Evolutionary conservation across 53 echinoderm and acorn worm species (phyloP).

Genomic region (Henricia sp.): DNA sequence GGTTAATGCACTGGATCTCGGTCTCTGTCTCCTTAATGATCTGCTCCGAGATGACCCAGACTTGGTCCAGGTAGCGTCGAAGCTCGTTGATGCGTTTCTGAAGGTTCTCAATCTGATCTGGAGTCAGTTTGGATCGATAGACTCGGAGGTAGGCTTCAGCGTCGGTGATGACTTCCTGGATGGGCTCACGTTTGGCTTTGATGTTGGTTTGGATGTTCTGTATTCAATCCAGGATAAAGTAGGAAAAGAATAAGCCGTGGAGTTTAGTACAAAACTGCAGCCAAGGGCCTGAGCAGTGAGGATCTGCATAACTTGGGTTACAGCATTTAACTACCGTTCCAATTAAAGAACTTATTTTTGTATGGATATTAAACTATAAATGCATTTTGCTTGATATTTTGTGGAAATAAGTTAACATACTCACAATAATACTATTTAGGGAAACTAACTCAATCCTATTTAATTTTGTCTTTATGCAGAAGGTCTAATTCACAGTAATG

Average conservation of each 20-base stretch:
- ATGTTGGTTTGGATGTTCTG: conserved; percentile 81
- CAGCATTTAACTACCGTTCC: too few relatives aligned
- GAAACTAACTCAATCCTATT: too few relatives aligned
- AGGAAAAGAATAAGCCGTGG: not conserved
- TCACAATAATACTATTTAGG: too few relatives aligned
- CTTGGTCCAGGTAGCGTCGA: conserved; percentile 80
- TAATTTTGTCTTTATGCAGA: too few relatives aligned
- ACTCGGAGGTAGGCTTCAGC: conserved; percentile 88
- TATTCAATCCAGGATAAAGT: not conserved
- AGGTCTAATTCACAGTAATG: too few relatives aligned
- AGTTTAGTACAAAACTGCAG: too few relatives aligned
- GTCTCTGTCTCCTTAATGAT: conserved; percentile 88
- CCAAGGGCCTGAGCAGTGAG: too few relatives aligned
- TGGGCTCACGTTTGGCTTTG: conserved; percentile 67
- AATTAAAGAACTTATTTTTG: too few relatives aligned
- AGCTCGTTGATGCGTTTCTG: conserved; percentile 84
- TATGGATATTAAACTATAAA: too few relatives aligned
- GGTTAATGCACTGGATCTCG: conserved; percentile 76
- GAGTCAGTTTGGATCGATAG: conserved; percentile 72
- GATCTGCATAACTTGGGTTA: too few relatives aligned
- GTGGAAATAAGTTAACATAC: too few relatives aligned
- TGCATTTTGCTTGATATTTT: too few relatives aligned
- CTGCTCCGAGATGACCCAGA: conserved; percentile 86
- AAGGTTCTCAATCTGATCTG: conserved; percentile 85
- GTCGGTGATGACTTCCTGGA: conserved; percentile 89